Percentiles rank a stretch among this genome's conserved stretches.
Evolutionary conservation across 2,113 vertebrate genomes (phyloP).

Genomic region (Otocyon megalotis): DNA sequence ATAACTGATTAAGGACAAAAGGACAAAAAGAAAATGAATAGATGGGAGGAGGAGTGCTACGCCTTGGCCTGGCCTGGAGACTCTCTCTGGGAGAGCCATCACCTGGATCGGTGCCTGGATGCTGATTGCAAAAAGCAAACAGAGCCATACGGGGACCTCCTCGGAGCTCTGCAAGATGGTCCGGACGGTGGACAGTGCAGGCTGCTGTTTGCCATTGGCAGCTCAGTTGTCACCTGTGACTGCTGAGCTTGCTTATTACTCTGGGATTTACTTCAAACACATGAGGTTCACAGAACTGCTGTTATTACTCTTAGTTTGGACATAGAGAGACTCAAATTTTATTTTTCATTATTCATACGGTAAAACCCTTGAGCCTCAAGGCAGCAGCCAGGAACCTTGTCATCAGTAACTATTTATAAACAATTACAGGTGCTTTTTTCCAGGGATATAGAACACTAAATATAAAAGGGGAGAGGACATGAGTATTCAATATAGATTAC

Average conservation of each 20-base stretch:
- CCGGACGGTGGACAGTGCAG: background rate
- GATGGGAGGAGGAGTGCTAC: background rate
- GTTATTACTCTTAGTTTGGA: conserved; percentile 57
- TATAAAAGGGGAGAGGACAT: background rate
- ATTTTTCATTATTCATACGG: conserved; percentile 67
- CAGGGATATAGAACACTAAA: background rate
- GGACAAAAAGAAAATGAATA: background rate
- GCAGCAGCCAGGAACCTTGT: background rate
- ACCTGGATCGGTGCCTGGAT: background rate
- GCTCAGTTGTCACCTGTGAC: background rate
- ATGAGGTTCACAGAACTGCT: background rate
- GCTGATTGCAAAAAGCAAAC: background rate
- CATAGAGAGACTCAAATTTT: conserved; percentile 9
- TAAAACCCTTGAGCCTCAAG: conserved; percentile 30
- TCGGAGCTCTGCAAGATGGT: background rate
- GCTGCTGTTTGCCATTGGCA: background rate
- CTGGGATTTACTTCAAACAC: conserved; percentile 60
- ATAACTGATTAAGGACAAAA: background rate
- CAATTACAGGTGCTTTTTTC: background rate
- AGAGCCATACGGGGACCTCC: background rate
- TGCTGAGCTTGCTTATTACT: conserved; percentile 58
- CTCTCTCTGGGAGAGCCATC: background rate
- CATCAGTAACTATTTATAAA: conserved; percentile 58
- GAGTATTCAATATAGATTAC: conserved; percentile 29
- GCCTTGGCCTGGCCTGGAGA: background rate